Percentiles rank a stretch among this genome's conserved stretches.
Conservation (phyloP, 2,888 invertebrate species). For the Drosophila nr. medialis region DNA sequence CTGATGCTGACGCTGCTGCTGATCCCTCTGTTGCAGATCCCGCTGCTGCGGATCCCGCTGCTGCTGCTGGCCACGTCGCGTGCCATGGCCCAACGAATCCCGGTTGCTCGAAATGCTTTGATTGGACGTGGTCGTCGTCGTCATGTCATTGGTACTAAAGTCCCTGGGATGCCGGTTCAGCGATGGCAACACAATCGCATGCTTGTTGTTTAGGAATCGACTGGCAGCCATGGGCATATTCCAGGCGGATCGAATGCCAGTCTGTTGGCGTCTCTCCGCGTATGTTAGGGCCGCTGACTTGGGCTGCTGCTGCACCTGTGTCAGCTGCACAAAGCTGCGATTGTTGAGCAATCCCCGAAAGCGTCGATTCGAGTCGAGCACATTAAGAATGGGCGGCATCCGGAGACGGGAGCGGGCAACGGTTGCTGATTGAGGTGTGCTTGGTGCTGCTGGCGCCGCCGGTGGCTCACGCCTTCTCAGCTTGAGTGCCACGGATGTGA, state of each 20-base stretch:
- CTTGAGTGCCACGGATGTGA: slow-evolving; percentile 76
- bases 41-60: neutral
- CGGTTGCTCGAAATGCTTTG: slow-evolving; percentile 60
- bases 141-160: slow-evolving; percentile 35
- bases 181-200: slow-evolving; percentile 80
- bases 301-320: slow-evolving; percentile 75
- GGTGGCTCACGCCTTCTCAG: slow-evolving; percentile 58
- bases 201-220: slow-evolving; percentile 79
- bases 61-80: slow-evolving; percentile 8
- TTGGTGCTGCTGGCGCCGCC: slow-evolving; percentile 14
- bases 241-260: slow-evolving; percentile 72
- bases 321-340: slow-evolving; percentile 82
- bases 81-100: slow-evolving; percentile 17
- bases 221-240: slow-evolving; percentile 74
- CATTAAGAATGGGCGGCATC: slow-evolving; percentile 84
- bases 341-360: slow-evolving; percentile 78
- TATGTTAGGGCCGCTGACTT: slow-evolving; percentile 80
- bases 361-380: slow-evolving; percentile 78
- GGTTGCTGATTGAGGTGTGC: slow-evolving; percentile 67
- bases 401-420: slow-evolving; percentile 60
- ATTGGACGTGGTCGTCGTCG: slow-evolving; percentile 52
- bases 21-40: slow-evolving; percentile 3
- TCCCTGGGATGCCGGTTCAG: slow-evolving; percentile 67
- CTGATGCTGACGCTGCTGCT: slow-evolving; percentile 31
- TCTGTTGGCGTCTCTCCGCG: slow-evolving; percentile 51